Evolutionary conservation across 2,888 invertebrate genomes (phyloP), one percentile per base, ranked within the genome.

Genomic region (Barypeithes pellucidus): DNA sequence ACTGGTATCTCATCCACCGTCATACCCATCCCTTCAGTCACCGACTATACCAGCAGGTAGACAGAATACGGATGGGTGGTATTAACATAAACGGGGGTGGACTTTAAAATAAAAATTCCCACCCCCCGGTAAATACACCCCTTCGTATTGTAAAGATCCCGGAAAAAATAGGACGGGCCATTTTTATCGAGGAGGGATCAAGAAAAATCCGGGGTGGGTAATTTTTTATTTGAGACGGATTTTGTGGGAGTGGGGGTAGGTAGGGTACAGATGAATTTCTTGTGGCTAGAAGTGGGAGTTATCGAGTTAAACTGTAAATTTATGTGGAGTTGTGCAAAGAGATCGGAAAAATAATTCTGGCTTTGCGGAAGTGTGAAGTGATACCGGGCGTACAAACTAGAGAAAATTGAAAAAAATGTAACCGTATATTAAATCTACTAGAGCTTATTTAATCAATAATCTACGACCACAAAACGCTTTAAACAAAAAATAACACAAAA

Each of bases 111-210:
- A 68, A 68, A 68, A 68, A 61, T 61, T 5, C 68, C 68, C 61
- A 50, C 68, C 68, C 68, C 14, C 45, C 43, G n/a, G 22, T 45
- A 36, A 72, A 29, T 29, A 29, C 29, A 29, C 29, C 29, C 29
- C 29, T 29, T 77, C 79, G 76, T 77, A 79, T 79, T 78, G 75
- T 75, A 73, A 73, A 72, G 75, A 41, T 54, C 75, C 75, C 69
- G 77, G 80, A 80, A 79, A 77, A 78, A 79, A 80, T 76, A 79
- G 79, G 84, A 82, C 80, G 78, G 82, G 80, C 80, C 81, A 81
- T 79, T 79, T 78, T 78, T 79, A 77, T 78, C 73, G 76, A 81
- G 83, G 83, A 79, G 82, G 83, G 83, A 80, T 80, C 81, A 72
- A 79, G 72, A 80, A 81, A 80, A 81, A 80, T 74, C 76, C 66